Evolutionary conservation across 2,797 vertebrate genomes (phyloP), one percentile per base, ranked within the genome.

Genomic region (Notoglanidium macrostoma): DNA sequence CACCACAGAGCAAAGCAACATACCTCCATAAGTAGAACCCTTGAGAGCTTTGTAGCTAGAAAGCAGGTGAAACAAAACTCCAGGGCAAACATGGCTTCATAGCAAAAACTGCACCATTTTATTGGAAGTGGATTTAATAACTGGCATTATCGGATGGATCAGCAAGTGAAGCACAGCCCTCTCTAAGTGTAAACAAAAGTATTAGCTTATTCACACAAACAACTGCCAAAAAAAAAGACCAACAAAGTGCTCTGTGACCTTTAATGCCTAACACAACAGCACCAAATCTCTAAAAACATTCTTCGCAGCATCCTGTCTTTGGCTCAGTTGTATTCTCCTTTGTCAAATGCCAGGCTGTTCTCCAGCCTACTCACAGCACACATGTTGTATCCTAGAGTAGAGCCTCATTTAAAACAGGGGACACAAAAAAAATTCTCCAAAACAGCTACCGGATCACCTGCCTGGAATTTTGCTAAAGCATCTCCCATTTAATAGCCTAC

Each of bases 61-160:
- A 51, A 83, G 57, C 57, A 10, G n/a, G 55, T 29, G 55, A 76
- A 55, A 51, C 80, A 54, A 46, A 35, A 72, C 5, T 17, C 46
- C 80, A 70, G 46, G 68, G 51, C 74, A 72, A 70, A 86, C 84
- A 76, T 32, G 55, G 74, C 74, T 80, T 54, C 29, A 57, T 11
- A 67, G 55, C 21, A 68, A 40, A 67, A 65, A 74, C 51, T 17
- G 6, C 29, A 49, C 17, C 17, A 7, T 15, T 81, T 87, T 87
- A 86, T 55, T 82, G n/a, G 46, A 86, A 68, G 89, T 77, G 77
- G 44, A 86, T 70, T 32, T 86, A 89, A 84, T 51, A 86, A 88
- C 70, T 46, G 68, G 72, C 82, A 76, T 89, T 89, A 89, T 85
- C 59, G 85, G 73, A 76, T 51, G 65, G 55, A 70, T 87, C 73